A percentile compares a stretch with the other conserved stretches of the same genome.
phyloP scores from a whole-genome alignment of 2,888 invertebrate genomes.

The Ellobium chinense region DNA sequence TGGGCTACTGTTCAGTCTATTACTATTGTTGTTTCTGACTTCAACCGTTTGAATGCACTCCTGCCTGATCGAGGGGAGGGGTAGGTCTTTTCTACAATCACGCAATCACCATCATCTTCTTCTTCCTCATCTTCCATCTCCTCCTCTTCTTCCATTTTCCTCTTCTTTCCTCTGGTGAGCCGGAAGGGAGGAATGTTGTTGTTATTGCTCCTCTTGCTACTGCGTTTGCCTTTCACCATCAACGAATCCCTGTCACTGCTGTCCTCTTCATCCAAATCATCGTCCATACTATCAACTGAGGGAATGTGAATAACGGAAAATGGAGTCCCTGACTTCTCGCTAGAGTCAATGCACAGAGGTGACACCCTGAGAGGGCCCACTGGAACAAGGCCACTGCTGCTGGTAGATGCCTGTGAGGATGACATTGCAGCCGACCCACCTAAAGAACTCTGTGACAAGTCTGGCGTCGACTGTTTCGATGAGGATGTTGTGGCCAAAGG shows the following conservation, averaged over 20 bases:
- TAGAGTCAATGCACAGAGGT: background rate
- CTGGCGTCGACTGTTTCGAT: constrained; percentile 13
- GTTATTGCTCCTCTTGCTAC: background rate
- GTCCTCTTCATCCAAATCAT: background rate
- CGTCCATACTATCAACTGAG: constrained; percentile 38
- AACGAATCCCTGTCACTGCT: background rate
- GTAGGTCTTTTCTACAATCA: constrained; percentile 44
- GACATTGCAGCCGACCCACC: background rate
- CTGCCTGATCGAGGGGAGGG: constrained; percentile 5
- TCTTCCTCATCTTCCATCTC: constrained; percentile 11
- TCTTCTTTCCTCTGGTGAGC: constrained; percentile 38
- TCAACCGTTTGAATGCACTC: constrained; percentile 38
- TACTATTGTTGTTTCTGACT: constrained; percentile 44
- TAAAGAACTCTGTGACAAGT: constrained; percentile 6
- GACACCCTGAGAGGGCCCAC: background rate
- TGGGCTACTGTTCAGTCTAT: constrained; percentile 30
- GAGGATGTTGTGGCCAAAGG: constrained; percentile 34
- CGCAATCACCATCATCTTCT: constrained; percentile 40
- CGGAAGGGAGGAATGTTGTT: constrained; percentile 10
- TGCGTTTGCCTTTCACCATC: background rate
- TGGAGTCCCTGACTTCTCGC: background rate
- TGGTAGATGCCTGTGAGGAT: constrained; percentile 15
- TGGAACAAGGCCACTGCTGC: background rate
- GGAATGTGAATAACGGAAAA: constrained; percentile 38
- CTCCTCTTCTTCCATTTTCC: constrained; percentile 22